Conservation (phyloP, 2,888 invertebrate species). For the Leptarthrus brevirostris region DNA sequence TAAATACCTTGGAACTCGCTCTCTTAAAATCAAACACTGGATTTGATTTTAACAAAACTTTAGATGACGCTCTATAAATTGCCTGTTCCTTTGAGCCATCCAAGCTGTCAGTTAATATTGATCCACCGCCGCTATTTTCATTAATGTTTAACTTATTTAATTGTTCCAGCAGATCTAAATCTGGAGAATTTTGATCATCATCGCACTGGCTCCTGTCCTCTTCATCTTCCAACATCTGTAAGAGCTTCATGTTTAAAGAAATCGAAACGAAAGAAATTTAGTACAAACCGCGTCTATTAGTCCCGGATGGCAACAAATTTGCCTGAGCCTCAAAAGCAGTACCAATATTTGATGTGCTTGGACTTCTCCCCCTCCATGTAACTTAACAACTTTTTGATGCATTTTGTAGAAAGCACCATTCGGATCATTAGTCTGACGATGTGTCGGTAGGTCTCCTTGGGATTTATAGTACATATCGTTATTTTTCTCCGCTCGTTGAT, state of each 20-base stretch:
- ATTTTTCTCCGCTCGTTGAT: conserved; percentile 79
- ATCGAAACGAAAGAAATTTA: too few relatives aligned
- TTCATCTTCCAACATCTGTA: conserved; percentile 70
- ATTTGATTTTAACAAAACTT: conserved; percentile 75
- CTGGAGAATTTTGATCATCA: conserved; percentile 65
- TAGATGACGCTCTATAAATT: conserved; percentile 71
- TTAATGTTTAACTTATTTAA: conserved; percentile 73
- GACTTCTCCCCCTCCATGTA: conserved; percentile 74
- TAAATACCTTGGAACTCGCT: conserved; percentile 66
- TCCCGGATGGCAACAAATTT: conserved; percentile 90
- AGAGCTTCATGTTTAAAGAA: conserved; percentile 31
- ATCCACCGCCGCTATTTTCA: conserved; percentile 44
- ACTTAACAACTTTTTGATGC: conserved; percentile 73
- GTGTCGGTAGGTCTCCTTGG: conserved; percentile 57
- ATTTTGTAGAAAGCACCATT: conserved; percentile 69
- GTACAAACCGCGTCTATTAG: conserved; percentile 75
- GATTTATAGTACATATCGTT: conserved; percentile 60
- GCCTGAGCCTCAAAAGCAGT: conserved; percentile 84
- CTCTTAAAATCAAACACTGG: conserved; percentile 75
- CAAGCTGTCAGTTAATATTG: conserved; percentile 20
- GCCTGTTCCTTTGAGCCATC: conserved; percentile 67
- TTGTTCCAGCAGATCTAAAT: conserved; percentile 74
- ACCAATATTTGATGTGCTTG: conserved; percentile 86
- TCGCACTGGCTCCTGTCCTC: conserved; percentile 57
- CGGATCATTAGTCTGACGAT: conserved; percentile 64